Evolutionary conservation across 2,797 vertebrate genomes (phyloP).

Genomic region (Trichosurus vulpecula): DNA sequence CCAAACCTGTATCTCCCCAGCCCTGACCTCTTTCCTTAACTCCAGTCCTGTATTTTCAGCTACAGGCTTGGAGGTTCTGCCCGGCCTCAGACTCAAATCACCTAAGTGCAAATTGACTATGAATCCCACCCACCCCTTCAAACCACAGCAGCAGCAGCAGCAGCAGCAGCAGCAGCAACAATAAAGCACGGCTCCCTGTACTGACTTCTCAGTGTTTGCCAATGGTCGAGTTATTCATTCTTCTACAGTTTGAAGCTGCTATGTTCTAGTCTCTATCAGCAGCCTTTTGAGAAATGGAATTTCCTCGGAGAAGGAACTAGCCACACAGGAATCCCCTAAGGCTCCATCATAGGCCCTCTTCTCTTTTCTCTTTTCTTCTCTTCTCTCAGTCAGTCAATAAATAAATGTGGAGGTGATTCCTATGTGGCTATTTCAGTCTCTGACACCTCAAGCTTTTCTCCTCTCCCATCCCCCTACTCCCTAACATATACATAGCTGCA

Average conservation of each 20-base stretch:
- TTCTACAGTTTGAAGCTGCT: neutral
- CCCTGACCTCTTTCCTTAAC: constrained; percentile 4
- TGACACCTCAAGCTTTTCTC: neutral
- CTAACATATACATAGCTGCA: neutral
- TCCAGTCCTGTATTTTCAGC: neutral
- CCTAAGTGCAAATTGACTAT: neutral
- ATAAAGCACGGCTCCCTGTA: neutral
- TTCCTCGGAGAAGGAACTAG: neutral
- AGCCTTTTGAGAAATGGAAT: neutral
- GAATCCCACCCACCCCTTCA: neutral
- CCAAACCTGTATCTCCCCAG: neutral
- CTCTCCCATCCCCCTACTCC: neutral
- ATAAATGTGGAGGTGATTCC: no score
- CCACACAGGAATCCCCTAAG: neutral
- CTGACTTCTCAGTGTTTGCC: neutral
- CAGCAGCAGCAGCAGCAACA: neutral
- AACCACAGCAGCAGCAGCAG: neutral
- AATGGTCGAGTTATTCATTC: neutral
- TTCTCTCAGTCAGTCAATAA: neutral
- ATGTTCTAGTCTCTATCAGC: neutral
- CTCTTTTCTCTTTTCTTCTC: neutral
- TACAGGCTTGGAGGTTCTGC: neutral
- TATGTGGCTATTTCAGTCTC: no score
- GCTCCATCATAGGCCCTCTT: neutral
- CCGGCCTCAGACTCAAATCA: neutral